Base-by-base conservation (phyloP, 23 tunicate genomes). In the Corella eumyota region DNA sequence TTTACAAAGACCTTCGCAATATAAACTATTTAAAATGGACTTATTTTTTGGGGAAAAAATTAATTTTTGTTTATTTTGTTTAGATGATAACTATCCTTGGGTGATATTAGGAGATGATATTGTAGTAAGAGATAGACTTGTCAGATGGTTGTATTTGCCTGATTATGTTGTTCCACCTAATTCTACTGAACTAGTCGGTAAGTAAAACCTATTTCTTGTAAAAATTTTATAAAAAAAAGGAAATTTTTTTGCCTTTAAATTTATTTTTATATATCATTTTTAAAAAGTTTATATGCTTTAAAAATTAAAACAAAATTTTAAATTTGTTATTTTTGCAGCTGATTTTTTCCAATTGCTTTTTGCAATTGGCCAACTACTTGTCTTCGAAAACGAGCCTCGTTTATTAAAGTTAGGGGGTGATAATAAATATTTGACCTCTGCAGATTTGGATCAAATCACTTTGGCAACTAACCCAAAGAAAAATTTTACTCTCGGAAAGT, bases 291-390 rank as follows among this genome's bases (percentile, higher is more conserved):
- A n/a, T n/a, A n/a, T n/a, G n/a, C n/a, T n/a, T n/a, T n/a, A n/a
- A n/a, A n/a, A n/a, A n/a, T n/a, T n/a, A n/a, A n/a, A n/a, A n/a
- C n/a, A n/a, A n/a, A n/a, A n/a, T n/a, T n/a, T n/a, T n/a, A n/a
- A n/a, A n/a, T n/a, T n/a, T n/a, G n/a, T n/a, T n/a, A n/a, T n/a
- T n/a, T n/a, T n/a, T n/a, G 7, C 68, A 79, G 90, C 76, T 28
- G 98, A 92, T 63, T 79, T 83, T 53, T 77, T 92, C 72, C 98
- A 83, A 34, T 68, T 92, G 27, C 57, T 92, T 34, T 76, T 92
- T 59, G 64, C 77, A 34, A 52, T 71, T 28, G 28, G 77, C 34
- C 98, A 92, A 72, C 38, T 83, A 33, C 50, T 34, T 38, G 93
- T 92, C 15, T 92, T 92, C 56, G 51, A 69, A 21, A 29, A 29